Evolutionary conservation across 2,113 vertebrate genomes (phyloP).

Genomic region (Ptyas mucosa): DNA sequence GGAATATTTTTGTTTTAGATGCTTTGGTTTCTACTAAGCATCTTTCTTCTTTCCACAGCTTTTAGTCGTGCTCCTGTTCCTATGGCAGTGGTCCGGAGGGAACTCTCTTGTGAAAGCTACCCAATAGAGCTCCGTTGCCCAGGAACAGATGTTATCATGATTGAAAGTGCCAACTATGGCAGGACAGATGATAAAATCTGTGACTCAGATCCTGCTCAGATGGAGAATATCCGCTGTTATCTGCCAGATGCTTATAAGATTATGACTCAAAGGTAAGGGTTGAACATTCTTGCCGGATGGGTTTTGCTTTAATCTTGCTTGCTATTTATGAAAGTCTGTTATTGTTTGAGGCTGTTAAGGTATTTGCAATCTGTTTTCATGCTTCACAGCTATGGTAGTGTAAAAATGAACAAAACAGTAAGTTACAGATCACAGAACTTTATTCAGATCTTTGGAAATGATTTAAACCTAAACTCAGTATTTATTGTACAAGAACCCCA

Average conservation of each 20-base stretch:
- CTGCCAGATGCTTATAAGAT: constrained; percentile 99
- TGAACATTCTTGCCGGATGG: constrained; percentile 31
- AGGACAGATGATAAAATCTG: constrained; percentile 98
- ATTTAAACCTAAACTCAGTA: not conserved
- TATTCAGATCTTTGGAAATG: not conserved
- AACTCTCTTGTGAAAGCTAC: constrained; percentile 96
- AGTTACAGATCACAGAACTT: not conserved
- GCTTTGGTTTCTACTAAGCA: not conserved
- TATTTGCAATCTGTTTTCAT: constrained; percentile 14
- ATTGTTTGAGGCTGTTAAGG: constrained; percentile 39
- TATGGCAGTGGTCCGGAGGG: constrained; percentile 96
- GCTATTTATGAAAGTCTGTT: constrained; percentile 25
- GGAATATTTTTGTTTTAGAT: fast-evolving
- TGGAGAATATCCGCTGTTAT: constrained; percentile 98
- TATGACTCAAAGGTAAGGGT: constrained; percentile 93
- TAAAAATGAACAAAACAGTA: not conserved
- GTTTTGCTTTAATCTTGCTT: constrained; percentile 13
- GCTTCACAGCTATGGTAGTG: fast-evolving
- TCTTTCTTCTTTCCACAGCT: constrained; percentile 67
- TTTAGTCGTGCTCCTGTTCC: constrained; percentile 95
- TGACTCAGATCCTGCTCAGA: constrained; percentile 96
- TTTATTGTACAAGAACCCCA: not conserved
- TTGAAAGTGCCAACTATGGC: constrained; percentile 98
- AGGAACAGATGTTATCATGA: constrained; percentile 98
- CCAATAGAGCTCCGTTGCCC: constrained; percentile 98